Evolutionary conservation across 1,140 invertebrate genomes (phyloP).

Genomic region (Lepidotrigona ventralis): DNA sequence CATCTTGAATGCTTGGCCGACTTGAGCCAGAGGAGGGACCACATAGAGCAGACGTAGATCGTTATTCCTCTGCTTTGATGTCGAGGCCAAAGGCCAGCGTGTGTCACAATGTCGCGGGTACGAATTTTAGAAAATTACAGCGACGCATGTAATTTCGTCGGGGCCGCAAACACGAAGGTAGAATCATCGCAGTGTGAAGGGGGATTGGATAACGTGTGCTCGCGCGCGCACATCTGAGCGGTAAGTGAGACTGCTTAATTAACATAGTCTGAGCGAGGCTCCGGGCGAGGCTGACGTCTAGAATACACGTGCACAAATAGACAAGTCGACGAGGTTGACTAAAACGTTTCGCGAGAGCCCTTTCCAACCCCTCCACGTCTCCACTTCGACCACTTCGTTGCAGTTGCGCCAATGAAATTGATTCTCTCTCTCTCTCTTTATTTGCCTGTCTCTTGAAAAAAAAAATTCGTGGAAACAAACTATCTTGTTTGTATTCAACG

Average conservation of each 20-base stretch:
- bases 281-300: constrained; percentile 1
- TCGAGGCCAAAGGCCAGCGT: background rate
- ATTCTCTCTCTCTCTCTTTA: background rate
- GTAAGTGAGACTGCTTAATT: constrained; percentile 44
- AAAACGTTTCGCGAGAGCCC: constrained; percentile 6
- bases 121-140: constrained; percentile 28
- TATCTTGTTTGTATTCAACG: too few species aligned
- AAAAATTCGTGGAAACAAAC: background rate
- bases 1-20: background rate
- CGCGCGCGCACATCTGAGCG: background rate
- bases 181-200: constrained; percentile 28
- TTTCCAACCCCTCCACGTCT: too few species aligned
- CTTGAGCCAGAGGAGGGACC: background rate
- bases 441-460: background rate
- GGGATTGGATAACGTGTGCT: too few species aligned
- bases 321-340: background rate
- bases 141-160: constrained; percentile 18
- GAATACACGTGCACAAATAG: constrained; percentile 35
- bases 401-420: background rate
- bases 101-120: background rate
- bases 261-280: constrained; percentile 35
- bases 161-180: constrained; percentile 3
- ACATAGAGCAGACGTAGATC: background rate
- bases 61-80: constrained; percentile 14
- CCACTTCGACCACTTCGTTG: background rate